Evolutionary conservation across 2,113 vertebrate genomes (phyloP), one percentile per base, ranked within the genome.

Genomic region (Recurvirostra avosetta): DNA sequence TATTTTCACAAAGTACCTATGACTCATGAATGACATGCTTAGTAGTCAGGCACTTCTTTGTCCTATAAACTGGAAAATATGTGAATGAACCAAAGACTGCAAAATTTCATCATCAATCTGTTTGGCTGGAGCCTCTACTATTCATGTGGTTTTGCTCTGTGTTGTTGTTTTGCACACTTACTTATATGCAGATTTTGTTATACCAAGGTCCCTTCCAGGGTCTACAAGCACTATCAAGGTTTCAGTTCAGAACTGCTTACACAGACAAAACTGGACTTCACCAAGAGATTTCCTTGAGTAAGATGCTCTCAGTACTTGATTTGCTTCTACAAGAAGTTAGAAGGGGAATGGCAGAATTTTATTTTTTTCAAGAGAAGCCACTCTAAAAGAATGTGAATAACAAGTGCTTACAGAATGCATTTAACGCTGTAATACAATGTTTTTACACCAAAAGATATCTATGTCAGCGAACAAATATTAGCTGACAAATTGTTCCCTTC

Each of bases 31-130:
- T 32, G 4, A 6, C 4, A 27, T 91, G 25, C 26, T 95, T 70
- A 75, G 68, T 38, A 87, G 12, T 71, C 63, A 90, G 71, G 16
- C 8, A 9, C 59, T 68, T 66, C 65, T 93, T 91, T 83, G 88
- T 79, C 91, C 80, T 73, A 63, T 62, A 83, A 94, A 86, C 41
- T 83, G 92, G 52, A n/a, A 52, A 92, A 94, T 47, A 80, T 68
- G 77, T 56, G 93, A 96, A 96, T 87, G 68, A 96, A 83, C 34
- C 12, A 30, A 78, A 59, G 71, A 78, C 61, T 63, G 32, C 58
- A 85, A 90, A 95, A 89, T 68, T 61, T 96, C 45, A 52, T 70
- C 61, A n/a, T 49, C 80, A 92, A 34, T 65, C 52, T 75, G 8
- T 76, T 89, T 77, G 74, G 26, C 34, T 77, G 12, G 6, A 75